These are phyloP conservation scores for Crypturellus tataupa DNA, from an alignment of 2,797 vertebrate genomes.

Conservation along the genomic window DNA sequence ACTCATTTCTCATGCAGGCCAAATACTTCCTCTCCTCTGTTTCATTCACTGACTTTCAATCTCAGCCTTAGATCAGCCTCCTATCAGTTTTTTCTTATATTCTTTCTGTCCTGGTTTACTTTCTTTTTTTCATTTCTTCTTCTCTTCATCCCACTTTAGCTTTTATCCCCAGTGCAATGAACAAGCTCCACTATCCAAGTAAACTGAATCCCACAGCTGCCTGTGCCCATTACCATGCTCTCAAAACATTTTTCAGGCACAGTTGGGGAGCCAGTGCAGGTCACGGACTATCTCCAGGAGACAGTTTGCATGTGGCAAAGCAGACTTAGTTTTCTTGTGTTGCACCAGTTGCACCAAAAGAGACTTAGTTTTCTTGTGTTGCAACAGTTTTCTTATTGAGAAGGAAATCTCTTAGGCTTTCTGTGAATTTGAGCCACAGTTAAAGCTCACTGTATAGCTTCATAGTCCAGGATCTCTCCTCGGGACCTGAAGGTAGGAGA, in stretches of 20 bases:
- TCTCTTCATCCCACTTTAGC: neutral
- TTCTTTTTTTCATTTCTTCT: neutral
- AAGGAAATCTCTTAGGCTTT: too few species aligned
- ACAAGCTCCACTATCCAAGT: neutral
- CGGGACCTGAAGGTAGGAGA: too few species aligned
- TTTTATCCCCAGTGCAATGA: neutral
- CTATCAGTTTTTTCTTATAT: neutral
- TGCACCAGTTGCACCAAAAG: too few species aligned
- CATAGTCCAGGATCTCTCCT: too few species aligned
- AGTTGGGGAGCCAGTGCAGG: neutral
- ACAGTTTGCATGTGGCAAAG: neutral
- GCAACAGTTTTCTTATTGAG: too few species aligned
- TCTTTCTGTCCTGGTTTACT: neutral
- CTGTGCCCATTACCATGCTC: neutral
- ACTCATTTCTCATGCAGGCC: neutral
- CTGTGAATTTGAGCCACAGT: too few species aligned
- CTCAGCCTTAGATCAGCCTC: neutral
- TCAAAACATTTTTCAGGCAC: neutral
- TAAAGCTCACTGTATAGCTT: too few species aligned
- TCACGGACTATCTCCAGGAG: neutral
- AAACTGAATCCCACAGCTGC: neutral
- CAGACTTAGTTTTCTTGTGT: neutral
- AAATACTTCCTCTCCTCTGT: neutral
- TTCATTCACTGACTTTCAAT: neutral
- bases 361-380: neutral